A percentile compares a stretch with the other conserved stretches of the same genome.
Conservation (phyloP, 2,113 vertebrate species). For the Origma solitaria region DNA sequence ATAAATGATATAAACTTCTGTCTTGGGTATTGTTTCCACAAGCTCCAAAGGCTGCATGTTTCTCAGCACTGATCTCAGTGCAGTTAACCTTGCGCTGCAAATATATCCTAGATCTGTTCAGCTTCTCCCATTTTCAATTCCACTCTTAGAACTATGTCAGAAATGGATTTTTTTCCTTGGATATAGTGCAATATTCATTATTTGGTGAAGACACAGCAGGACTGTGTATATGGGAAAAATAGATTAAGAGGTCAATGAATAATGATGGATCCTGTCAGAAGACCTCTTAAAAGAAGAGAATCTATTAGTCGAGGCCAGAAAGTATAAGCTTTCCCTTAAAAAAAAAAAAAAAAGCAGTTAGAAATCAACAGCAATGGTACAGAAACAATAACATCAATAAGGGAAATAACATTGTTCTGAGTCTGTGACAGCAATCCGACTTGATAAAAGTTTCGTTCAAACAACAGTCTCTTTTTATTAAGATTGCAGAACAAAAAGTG, state of each 20-base stretch:
- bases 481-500: neutral
- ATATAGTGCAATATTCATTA: neutral
- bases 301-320: neutral
- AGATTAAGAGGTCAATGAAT: neutral
- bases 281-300: neutral
- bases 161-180: neutral
- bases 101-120: neutral
- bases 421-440: neutral
- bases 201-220: neutral
- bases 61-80: neutral
- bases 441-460: neutral
- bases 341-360: neutral
- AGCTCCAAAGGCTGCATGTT: neutral
- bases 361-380: neutral
- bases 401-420: neutral
- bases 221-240: neutral
- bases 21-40: neutral
- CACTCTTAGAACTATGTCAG: neutral
- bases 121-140: neutral
- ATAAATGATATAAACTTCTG: slow-evolving; percentile 18
- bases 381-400: neutral
- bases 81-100: neutral
- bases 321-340: neutral
- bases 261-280: neutral
- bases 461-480: neutral